Conservation (phyloP, 2,797 vertebrate species). For the Lophotriccus pileatus region DNA sequence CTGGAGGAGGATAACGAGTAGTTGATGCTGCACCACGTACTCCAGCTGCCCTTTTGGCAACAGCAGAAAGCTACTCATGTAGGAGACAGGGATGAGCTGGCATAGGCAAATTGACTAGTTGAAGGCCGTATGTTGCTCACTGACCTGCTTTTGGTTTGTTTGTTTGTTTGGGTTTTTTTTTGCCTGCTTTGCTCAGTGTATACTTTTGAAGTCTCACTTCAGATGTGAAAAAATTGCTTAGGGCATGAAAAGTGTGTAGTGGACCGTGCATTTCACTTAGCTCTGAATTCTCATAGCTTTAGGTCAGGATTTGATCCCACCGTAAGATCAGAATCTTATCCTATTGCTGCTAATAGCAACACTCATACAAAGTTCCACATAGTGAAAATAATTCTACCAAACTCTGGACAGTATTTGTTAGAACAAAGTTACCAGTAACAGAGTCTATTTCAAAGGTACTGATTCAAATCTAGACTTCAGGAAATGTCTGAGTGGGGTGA, state of each 20-base stretch:
- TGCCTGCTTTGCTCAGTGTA: background rate
- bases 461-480: background rate
- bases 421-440: background rate
- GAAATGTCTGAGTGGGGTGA: background rate
- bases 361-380: background rate
- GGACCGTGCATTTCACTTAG: background rate
- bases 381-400: background rate
- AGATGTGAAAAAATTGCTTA: background rate
- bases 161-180: background rate
- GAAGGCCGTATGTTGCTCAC: background rate
- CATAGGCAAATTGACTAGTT: background rate
- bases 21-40: background rate
- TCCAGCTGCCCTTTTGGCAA: slow-evolving; percentile 34
- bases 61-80: background rate
- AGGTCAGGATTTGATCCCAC: background rate
- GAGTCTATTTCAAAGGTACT: background rate
- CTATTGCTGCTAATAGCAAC: background rate
- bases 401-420: background rate
- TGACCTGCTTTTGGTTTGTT: background rate
- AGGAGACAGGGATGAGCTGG: slow-evolving; percentile 26
- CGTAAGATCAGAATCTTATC: background rate
- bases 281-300: background rate
- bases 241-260: background rate
- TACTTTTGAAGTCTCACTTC: background rate
- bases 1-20: background rate